Conservation (phyloP, 35 echinoderm and acorn worm genomes). For the Heliocidaris tuberculata region DNA sequence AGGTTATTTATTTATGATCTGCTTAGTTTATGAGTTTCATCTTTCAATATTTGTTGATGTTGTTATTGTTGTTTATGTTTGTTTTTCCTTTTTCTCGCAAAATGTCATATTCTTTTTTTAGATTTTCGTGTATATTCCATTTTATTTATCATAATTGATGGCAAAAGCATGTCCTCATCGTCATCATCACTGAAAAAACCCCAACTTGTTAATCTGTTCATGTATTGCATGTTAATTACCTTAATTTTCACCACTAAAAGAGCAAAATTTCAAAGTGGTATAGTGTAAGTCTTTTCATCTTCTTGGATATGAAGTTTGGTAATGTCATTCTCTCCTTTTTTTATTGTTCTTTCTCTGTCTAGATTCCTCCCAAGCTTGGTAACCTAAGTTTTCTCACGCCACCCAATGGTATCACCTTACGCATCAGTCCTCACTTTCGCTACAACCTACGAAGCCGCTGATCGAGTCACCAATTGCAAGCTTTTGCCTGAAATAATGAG, state of each 20-base stretch:
- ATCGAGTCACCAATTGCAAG: background rate
- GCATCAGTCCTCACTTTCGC: slow-evolving; percentile 19
- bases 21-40: too few species aligned
- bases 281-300: too few species aligned
- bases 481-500: background rate
- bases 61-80: too few species aligned
- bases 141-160: too few species aligned
- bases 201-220: background rate
- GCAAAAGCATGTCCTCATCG: background rate
- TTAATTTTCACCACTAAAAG: background rate
- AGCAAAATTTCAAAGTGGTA: too few species aligned
- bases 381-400: slow-evolving; percentile 56
- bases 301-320: too few species aligned
- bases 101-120: too few species aligned
- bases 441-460: background rate
- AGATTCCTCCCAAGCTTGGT: slow-evolving; percentile 72
- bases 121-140: too few species aligned
- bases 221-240: background rate
- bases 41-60: too few species aligned
- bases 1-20: too few species aligned
- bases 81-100: too few species aligned
- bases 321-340: too few species aligned
- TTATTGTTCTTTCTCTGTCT: slow-evolving; percentile 10
- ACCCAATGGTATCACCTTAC: slow-evolving; percentile 63
- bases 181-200: background rate